Evolutionary conservation across 1,140 invertebrate species (phyloP).

Genomic region (Drosophila auraria): DNA sequence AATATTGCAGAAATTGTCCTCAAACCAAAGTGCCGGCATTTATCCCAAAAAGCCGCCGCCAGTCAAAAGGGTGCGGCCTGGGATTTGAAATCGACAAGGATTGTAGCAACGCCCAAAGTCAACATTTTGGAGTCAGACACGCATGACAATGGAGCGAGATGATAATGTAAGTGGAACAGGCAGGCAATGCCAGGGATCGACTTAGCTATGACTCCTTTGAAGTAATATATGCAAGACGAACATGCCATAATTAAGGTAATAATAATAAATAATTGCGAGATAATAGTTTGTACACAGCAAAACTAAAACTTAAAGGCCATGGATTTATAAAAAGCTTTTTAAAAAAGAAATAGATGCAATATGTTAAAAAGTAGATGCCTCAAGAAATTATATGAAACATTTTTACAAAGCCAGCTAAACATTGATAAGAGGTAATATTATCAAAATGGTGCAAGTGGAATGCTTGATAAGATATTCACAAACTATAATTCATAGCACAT

Average conservation of each 20-base stretch:
- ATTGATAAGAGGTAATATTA: constrained; percentile 4
- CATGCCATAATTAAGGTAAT: not conserved
- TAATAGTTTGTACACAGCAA: not conserved
- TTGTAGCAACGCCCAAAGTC: constrained; percentile 43
- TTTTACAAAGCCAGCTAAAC: not conserved
- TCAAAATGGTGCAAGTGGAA: constrained; percentile 3
- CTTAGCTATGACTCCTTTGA: constrained; percentile 2
- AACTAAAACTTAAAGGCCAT: not conserved
- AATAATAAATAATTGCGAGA: not conserved
- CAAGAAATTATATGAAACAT: not conserved
- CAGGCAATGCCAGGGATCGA: not conserved
- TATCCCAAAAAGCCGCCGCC: constrained; percentile 27
- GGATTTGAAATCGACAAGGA: constrained; percentile 18
- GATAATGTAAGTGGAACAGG: constrained; percentile 31
- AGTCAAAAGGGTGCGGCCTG: constrained; percentile 50
- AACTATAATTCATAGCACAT: not conserved
- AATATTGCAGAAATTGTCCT: constrained; percentile 65
- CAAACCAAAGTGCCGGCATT: constrained; percentile 34
- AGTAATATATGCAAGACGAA: not conserved
- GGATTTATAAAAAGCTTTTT: too few relatives aligned
- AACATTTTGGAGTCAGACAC: constrained; percentile 1
- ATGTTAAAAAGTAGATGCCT: not conserved
- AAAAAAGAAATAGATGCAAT: not conserved
- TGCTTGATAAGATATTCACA: constrained; percentile 5
- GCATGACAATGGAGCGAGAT: constrained; percentile 6